Percentiles rank a stretch among this genome's conserved stretches.
Conservation (phyloP, 2,113 vertebrate species). For the Crotalus tigris region DNA sequence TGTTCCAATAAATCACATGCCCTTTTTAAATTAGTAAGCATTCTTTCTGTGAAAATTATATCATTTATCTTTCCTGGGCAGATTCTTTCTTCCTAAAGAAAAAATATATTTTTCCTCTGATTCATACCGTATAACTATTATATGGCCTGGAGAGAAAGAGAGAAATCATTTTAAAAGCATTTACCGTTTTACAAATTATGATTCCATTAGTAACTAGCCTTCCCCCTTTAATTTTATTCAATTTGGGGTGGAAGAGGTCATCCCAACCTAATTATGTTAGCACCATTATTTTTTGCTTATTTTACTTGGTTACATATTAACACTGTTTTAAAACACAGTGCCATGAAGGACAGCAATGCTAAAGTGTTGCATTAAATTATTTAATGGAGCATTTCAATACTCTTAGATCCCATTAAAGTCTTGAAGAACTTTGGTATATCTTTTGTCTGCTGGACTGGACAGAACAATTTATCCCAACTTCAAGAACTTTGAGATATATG, state of each 20-base stretch:
- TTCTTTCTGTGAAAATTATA: background rate
- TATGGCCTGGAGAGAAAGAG: slow-evolving; percentile 60
- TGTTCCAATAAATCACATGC: background rate
- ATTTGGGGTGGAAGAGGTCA: slow-evolving; percentile 18
- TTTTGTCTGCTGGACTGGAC: background rate
- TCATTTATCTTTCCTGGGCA: slow-evolving; percentile 35
- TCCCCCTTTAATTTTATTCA: slow-evolving; percentile 26
- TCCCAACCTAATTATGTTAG: slow-evolving; percentile 24
- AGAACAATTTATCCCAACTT: background rate
- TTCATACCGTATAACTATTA: slow-evolving; percentile 57
- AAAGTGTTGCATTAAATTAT: background rate
- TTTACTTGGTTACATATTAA: background rate
- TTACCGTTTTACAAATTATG: slow-evolving; percentile 67
- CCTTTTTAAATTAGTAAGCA: background rate
- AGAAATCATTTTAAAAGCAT: slow-evolving; percentile 55
- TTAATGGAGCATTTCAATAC: background rate
- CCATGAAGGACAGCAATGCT: background rate
- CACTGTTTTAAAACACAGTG: background rate
- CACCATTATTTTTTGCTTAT: slow-evolving; percentile 7
- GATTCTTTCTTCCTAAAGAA: slow-evolving; percentile 71
- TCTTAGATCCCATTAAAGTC: background rate
- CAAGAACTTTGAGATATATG: background rate
- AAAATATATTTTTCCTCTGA: slow-evolving; percentile 45
- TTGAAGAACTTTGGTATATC: background rate
- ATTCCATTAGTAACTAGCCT: slow-evolving; percentile 57